Percentiles rank a stretch among this genome's conserved stretches.
phyloP scores from a whole-genome alignment of 23 tunicate species.

The Clavelina lepadiformis region DNA sequence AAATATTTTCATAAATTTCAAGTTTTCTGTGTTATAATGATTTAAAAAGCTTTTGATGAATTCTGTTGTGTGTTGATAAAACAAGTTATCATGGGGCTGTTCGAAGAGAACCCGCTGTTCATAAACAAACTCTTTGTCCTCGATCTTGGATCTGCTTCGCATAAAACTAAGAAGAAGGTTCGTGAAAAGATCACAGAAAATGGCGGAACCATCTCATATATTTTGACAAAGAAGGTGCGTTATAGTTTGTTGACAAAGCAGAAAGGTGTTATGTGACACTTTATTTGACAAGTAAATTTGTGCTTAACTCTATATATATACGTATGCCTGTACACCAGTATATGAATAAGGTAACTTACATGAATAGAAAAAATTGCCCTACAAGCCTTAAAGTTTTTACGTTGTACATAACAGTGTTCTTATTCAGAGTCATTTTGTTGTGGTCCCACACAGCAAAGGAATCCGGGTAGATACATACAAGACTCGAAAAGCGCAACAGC shows the following conservation, averaged over 20 bases:
- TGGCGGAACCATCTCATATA: constrained; percentile 76
- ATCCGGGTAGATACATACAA: constrained; percentile 31
- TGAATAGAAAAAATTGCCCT: too few relatives aligned
- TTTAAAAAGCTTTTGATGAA: too few relatives aligned
- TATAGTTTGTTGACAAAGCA: too few relatives aligned
- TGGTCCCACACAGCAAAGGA: constrained; percentile 12
- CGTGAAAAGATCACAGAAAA: constrained; percentile 24
- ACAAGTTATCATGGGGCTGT: too few relatives aligned
- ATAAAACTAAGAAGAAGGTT: constrained; percentile 36
- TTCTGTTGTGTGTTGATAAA: too few relatives aligned
- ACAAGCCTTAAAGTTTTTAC: constrained; percentile 2
- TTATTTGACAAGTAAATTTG: not conserved
- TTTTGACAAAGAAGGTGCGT: constrained; percentile 49
- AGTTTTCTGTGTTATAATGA: too few relatives aligned
- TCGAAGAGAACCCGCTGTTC: constrained; percentile 11
- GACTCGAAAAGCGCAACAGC: constrained; percentile 27
- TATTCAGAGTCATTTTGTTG: constrained; percentile 16
- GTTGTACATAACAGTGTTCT: not conserved
- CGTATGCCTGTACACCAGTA: not conserved
- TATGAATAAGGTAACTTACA: too few relatives aligned
- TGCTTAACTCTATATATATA: not conserved
- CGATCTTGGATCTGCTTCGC: constrained; percentile 29
- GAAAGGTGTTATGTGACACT: too few relatives aligned
- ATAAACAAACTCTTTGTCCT: constrained; percentile 35
- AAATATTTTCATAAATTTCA: too few relatives aligned